These are phyloP conservation scores for Eumaeus atala DNA, from an alignment of 1,140 invertebrate genomes.

Conservation along the genomic window DNA sequence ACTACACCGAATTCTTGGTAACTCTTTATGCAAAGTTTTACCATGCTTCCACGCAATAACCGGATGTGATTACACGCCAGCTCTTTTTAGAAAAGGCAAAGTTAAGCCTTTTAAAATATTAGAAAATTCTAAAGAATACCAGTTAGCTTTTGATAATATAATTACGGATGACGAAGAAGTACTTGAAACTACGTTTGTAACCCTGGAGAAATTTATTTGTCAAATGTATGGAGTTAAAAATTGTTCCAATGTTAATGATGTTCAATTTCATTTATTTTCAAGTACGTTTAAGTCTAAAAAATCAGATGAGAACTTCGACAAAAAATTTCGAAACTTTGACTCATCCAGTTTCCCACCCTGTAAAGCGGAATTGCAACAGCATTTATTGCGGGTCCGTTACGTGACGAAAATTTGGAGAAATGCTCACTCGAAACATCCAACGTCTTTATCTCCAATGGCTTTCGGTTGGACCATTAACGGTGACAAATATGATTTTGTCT, in stretches of 20 bases:
- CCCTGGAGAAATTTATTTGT: constrained; percentile 17
- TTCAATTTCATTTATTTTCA: constrained; percentile 21
- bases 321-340: constrained; percentile 22
- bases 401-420: constrained; percentile 24
- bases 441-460: constrained; percentile 17
- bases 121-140: constrained; percentile 16
- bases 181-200: constrained; percentile 11
- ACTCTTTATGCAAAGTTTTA: no score
- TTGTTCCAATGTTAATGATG: constrained; percentile 21
- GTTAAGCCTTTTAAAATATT: no score
- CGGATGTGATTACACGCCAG: no score
- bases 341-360: constrained; percentile 24
- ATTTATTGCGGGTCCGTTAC: constrained; percentile 21
- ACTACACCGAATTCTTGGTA: constrained; percentile 28
- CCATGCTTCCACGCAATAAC: no score
- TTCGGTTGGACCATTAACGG: constrained; percentile 21
- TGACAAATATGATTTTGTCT: constrained; percentile 21
- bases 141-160: constrained; percentile 14
- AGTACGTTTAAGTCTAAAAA: constrained; percentile 20
- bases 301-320: constrained; percentile 21
- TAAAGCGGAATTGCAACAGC: constrained; percentile 23
- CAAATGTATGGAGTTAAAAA: constrained; percentile 20
- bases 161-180: constrained; percentile 16
- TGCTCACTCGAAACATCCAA: constrained; percentile 22
- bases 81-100: no score